Evolutionary conservation across 1,140 invertebrate genomes (phyloP), one percentile per base, ranked within the genome.

Genomic region (Penaeus chinensis): DNA sequence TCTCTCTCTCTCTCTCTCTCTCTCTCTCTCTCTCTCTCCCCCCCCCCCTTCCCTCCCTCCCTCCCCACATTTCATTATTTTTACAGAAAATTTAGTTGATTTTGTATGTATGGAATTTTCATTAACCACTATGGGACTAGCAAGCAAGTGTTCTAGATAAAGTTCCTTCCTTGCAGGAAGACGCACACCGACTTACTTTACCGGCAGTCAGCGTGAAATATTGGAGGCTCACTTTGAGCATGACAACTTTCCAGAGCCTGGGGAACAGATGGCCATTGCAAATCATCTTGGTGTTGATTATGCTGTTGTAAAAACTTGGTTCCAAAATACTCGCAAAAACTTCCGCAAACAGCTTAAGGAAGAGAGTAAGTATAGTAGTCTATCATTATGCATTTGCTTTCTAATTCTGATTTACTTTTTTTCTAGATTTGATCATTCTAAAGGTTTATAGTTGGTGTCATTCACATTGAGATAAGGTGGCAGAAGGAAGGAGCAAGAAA

Each of bases 291-390:
- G 87, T 19, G 82, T 88, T 69, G 82, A 84, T 18, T 88, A 88
- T 69, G 62, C 82, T 69, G 87, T 88, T 60, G 87, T 88, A 24
- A 88, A 88, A 54, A 88, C 87, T 18, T 88, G 87, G 87, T 88
- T 88, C 82, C 87, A 88, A 60, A 88, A 88, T 42, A 88, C 87
- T n/a, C 60, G 87, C 20, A 88, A 88, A 79, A 88, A 84, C n/a
- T 69, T 65, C 19, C 62, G 87, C 32, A 84, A 69, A 61, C 87
- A 88, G 32, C 76, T 88, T n/a, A 88, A 84, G 60, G 82, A 84
- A 69, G 87, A 84, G 66, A 82, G 87, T 88, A 27, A 66, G 86
- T 60, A 18, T 69, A 32, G 32, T 32, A 8, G 16, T 27, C 69
- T 82, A 54, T 54, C 54, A 54, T 0, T 54, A 54, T 54, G 10